phyloP scores from a whole-genome alignment of 2,888 invertebrate species.

The Cantharis lateralis region DNA sequence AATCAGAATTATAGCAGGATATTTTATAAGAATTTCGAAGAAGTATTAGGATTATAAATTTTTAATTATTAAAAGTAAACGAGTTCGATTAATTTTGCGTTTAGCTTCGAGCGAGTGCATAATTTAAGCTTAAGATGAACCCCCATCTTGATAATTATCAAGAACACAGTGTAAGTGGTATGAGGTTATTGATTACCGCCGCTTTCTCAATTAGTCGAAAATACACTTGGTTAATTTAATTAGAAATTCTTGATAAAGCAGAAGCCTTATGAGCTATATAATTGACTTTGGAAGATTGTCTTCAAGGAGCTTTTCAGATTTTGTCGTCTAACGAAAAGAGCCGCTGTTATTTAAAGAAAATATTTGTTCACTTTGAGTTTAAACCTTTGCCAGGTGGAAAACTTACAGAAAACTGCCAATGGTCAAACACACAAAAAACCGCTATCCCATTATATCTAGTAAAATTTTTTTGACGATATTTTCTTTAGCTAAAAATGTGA shows the following conservation, averaged over 20 bases:
- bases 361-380: neutral
- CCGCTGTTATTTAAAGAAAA: neutral
- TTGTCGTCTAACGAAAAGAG: neutral
- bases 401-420: neutral
- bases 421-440: too few species aligned
- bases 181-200: conserved; percentile 31
- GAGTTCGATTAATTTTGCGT: neutral
- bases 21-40: neutral
- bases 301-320: neutral
- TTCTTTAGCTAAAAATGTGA: too few species aligned
- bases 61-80: neutral
- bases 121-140: conserved; percentile 9
- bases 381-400: neutral
- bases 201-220: conserved; percentile 30
- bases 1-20: neutral
- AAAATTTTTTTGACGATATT: too few species aligned
- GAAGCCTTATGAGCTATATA: conserved; percentile 6
- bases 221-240: conserved; percentile 37
- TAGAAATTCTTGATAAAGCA: conserved; percentile 23
- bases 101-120: neutral
- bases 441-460: too few species aligned
- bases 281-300: conserved; percentile 8
- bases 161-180: conserved; percentile 8
- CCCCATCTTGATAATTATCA: conserved; percentile 12
- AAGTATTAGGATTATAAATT: neutral